Conservation (phyloP, 2,888 invertebrate species). For the Ichneumoninae sp. region DNA sequence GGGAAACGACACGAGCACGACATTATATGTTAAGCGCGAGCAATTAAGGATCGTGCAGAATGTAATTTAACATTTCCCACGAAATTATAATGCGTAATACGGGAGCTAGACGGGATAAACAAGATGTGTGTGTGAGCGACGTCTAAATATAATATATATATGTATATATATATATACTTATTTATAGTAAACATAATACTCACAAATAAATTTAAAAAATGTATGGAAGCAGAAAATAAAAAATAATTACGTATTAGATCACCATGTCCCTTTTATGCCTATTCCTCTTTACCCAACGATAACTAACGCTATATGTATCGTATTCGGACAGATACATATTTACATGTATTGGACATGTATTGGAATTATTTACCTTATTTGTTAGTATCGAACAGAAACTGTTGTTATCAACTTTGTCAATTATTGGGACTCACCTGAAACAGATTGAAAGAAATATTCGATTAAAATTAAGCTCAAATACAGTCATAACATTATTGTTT, state of each 20-base stretch:
- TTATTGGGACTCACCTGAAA: constrained; percentile 68
- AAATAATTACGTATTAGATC: constrained; percentile 30
- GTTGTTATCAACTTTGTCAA: constrained; percentile 17
- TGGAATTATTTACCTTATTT: constrained; percentile 43
- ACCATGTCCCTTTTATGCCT: constrained; percentile 9
- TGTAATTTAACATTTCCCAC: constrained; percentile 73
- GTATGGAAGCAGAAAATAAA: background rate
- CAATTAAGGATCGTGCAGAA: constrained; percentile 65
- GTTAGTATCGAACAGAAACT: background rate
- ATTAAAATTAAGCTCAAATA: background rate
- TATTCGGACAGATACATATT: background rate
- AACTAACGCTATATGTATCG: background rate
- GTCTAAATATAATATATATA: background rate
- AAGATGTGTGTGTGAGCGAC: background rate
- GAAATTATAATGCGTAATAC: constrained; percentile 71
- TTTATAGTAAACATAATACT: no score
- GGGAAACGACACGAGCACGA: constrained; percentile 54
- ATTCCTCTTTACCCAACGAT: background rate
- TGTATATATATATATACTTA: background rate
- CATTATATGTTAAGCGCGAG: constrained; percentile 69
- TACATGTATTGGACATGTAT: background rate
- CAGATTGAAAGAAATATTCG: constrained; percentile 39
- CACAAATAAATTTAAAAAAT: no score
- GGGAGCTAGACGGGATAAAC: constrained; percentile 27
- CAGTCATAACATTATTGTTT: background rate